These are phyloP conservation scores for Amaurobius ferox DNA, from an alignment of 2,888 invertebrate genomes.

Conservation along the genomic window DNA sequence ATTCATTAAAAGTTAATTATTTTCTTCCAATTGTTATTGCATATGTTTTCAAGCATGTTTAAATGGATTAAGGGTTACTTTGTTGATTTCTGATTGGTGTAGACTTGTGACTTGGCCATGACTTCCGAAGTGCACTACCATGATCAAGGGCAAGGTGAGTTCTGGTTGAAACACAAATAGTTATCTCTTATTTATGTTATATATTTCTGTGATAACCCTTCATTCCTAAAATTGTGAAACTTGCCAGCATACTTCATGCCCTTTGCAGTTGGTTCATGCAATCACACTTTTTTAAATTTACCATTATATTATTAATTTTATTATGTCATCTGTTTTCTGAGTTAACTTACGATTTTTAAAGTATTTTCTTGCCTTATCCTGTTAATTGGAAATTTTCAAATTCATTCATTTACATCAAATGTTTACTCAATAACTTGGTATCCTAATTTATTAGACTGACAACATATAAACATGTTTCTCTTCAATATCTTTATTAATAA, in stretches of 20 bases:
- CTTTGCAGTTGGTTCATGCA: background rate
- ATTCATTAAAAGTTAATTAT: conserved; percentile 39
- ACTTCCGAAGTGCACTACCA: conserved; percentile 65
- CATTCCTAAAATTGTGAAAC: background rate
- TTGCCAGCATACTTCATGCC: background rate
- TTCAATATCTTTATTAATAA: too few species aligned
- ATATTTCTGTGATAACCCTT: background rate
- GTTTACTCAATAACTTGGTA: background rate
- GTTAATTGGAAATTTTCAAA: background rate
- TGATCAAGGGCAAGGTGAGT: conserved; percentile 70
- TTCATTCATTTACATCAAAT: background rate
- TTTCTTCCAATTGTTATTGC: conserved; percentile 36
- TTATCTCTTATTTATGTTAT: conserved; percentile 4
- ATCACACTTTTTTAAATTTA: background rate
- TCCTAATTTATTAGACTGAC: background rate
- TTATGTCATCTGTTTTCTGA: background rate
- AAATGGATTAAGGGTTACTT: conserved; percentile 61
- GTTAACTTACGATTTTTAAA: background rate
- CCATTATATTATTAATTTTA: background rate
- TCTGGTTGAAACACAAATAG: conserved; percentile 43
- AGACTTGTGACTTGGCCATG: conserved; percentile 70
- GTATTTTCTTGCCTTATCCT: background rate
- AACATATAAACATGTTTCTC: too few species aligned
- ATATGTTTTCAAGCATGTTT: conserved; percentile 51
- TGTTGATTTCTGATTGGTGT: conserved; percentile 65